These are phyloP conservation scores for Poecilia gillii DNA, from an alignment of 2,797 vertebrate species.

Conservation along the genomic window DNA sequence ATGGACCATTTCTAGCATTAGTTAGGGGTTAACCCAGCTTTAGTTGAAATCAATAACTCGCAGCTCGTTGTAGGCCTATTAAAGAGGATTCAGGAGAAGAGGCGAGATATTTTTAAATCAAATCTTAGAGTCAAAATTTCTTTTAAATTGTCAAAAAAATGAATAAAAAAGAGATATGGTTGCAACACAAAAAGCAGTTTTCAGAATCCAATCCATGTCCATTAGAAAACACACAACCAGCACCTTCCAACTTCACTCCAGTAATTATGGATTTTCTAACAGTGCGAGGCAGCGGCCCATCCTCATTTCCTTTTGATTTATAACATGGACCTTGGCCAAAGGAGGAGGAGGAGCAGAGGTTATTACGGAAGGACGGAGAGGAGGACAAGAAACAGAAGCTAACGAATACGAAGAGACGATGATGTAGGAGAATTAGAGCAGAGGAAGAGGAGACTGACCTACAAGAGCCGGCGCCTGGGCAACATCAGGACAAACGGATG, in stretches of 20 bases:
- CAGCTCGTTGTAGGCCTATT: not conserved
- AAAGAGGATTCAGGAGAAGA: not conserved
- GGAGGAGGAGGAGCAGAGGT: conserved; percentile 29
- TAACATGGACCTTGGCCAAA: conserved; percentile 51
- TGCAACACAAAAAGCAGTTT: not conserved
- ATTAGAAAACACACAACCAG: not conserved
- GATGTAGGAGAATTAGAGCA: conserved; percentile 3
- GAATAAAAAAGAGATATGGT: not conserved
- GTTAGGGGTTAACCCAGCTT: not conserved
- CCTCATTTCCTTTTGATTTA: conserved; percentile 49
- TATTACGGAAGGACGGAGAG: conserved; percentile 23
- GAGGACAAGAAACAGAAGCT: conserved; percentile 50
- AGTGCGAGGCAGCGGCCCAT: conserved; percentile 15
- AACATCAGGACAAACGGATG: not conserved
- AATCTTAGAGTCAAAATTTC: not conserved
- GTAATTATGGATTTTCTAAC: conserved; percentile 24
- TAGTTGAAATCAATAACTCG: not conserved
- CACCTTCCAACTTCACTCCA: conserved; percentile 6
- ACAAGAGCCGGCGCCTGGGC: conserved; percentile 1
- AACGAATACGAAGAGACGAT: not conserved
- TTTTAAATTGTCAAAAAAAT: not conserved
- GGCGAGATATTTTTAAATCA: not conserved
- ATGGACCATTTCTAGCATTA: not conserved
- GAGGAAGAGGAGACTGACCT: not conserved
- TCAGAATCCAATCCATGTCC: not conserved